A percentile compares a stretch with the other conserved stretches of the same genome.
These are phyloP conservation scores for Drosophila antonietae DNA, from an alignment of 2,888 invertebrate species.

Conservation along the genomic window DNA sequence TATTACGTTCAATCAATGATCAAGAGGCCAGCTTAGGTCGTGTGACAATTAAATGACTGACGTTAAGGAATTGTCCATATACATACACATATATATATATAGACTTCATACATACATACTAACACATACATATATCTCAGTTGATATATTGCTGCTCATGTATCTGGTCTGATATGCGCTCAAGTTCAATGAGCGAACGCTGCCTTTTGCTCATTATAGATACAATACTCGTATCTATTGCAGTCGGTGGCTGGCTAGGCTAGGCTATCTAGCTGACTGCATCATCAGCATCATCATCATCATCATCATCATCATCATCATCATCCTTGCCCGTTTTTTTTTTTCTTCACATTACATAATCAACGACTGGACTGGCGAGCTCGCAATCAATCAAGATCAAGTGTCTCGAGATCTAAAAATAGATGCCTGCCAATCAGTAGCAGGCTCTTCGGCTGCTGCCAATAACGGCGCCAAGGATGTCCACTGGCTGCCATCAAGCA, in stretches of 20 bases:
- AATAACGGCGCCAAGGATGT: slow-evolving; percentile 80
- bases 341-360: slow-evolving; percentile 75
- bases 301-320: slow-evolving; percentile 11
- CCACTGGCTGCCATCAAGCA: slow-evolving; percentile 50
- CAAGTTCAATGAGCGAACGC: slow-evolving; percentile 71
- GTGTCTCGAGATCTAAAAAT: slow-evolving; percentile 72
- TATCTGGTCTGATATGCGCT: slow-evolving; percentile 40
- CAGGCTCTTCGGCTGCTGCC: slow-evolving; percentile 38
- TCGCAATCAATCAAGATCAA: slow-evolving; percentile 75
- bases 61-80: slow-evolving; percentile 75
- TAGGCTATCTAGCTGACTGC: not conserved
- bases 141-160: slow-evolving; percentile 9
- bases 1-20: slow-evolving; percentile 85
- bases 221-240: slow-evolving; percentile 58
- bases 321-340: slow-evolving; percentile 45
- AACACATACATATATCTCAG: slow-evolving; percentile 19
- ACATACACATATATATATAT: slow-evolving; percentile 15
- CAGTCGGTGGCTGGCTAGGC: slow-evolving; percentile 5
- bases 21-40: slow-evolving; percentile 84
- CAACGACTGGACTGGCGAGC: slow-evolving; percentile 57
- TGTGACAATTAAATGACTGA: slow-evolving; percentile 84
- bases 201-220: slow-evolving; percentile 57
- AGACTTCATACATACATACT: not conserved
- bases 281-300: slow-evolving; percentile 4
- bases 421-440: slow-evolving; percentile 70